A percentile compares a stretch with the other conserved stretches of the same genome.
Conservation (phyloP, 2,888 invertebrate genomes). For the Phlogophora meticulosa region DNA sequence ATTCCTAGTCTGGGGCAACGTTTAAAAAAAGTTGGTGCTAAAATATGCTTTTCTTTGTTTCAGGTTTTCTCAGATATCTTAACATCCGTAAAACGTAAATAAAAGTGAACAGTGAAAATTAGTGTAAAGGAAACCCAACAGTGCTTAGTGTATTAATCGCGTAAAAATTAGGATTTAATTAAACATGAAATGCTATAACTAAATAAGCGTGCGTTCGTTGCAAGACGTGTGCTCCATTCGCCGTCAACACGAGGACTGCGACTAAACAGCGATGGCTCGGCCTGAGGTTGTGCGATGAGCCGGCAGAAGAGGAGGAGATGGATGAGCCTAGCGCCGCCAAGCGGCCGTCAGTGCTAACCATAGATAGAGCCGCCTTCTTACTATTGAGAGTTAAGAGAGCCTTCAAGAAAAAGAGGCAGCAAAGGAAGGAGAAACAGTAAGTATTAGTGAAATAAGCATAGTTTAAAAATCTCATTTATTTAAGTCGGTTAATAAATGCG, state of each 20-base stretch:
- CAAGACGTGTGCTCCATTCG: constrained; percentile 63
- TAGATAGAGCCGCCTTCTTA: constrained; percentile 97
- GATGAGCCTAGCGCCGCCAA: constrained; percentile 87
- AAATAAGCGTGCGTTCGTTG: constrained; percentile 48
- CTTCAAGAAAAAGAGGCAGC: constrained; percentile 97
- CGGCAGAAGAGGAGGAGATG: constrained; percentile 85
- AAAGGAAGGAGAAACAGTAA: constrained; percentile 96
- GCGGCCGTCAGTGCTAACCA: constrained; percentile 94
- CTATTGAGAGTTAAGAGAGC: constrained; percentile 96
- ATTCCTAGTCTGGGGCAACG: too few species aligned
- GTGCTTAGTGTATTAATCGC: constrained; percentile 48
- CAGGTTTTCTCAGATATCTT: constrained; percentile 53
- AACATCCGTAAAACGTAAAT: constrained; percentile 1
- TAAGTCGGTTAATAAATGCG: too few species aligned
- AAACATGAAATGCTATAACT: constrained; percentile 51
- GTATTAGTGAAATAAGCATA: constrained; percentile 74
- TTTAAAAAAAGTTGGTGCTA: not conserved
- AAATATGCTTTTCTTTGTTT: constrained; percentile 50
- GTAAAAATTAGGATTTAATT: not conserved
- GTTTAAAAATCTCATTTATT: not conserved
- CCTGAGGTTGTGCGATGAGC: constrained; percentile 91
- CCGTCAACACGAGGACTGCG: constrained; percentile 82
- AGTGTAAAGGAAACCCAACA: constrained; percentile 25
- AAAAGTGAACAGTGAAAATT: constrained; percentile 29
- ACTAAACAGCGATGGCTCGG: constrained; percentile 89